Percentiles rank a stretch among this genome's conserved stretches.
These are phyloP conservation scores for Pachyseris speciosa DNA, from an alignment of 64 coral and sea anemone species.

Conservation along the genomic window DNA sequence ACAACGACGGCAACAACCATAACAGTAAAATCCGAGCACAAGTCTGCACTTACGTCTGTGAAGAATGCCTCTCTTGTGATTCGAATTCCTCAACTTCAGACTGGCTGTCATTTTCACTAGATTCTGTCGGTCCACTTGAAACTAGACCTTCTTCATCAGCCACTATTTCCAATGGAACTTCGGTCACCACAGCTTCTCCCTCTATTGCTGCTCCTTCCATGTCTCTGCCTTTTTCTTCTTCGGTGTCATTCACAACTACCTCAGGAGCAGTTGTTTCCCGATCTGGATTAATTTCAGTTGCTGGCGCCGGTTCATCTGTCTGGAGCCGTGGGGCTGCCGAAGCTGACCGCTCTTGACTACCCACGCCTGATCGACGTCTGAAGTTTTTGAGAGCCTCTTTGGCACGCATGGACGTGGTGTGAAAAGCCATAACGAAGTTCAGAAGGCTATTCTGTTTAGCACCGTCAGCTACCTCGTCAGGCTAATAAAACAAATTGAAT, in stretches of 20 bases:
- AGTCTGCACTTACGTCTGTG: not conserved
- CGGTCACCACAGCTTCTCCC: no score
- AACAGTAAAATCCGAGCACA: not conserved
- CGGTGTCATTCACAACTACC: not conserved
- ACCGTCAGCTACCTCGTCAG: not conserved
- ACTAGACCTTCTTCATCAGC: not conserved
- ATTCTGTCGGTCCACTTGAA: not conserved
- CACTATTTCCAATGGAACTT: not conserved
- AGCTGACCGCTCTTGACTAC: constrained; percentile 6
- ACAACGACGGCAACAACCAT: no score
- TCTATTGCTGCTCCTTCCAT: not conserved
- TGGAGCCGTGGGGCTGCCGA: not conserved
- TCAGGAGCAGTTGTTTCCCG: not conserved
- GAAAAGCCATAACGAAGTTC: constrained; percentile 79
- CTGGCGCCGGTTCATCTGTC: not conserved
- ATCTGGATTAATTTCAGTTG: not conserved
- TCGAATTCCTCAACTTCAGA: constrained; percentile 1
- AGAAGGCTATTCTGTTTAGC: constrained; percentile 81
- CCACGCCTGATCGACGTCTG: constrained; percentile 42
- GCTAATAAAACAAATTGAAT: not conserved
- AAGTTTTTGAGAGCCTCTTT: constrained; percentile 85
- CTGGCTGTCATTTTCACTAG: not conserved
- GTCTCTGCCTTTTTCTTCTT: not conserved
- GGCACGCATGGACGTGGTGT: constrained; percentile 87
- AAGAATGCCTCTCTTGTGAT: not conserved